Evolutionary conservation across 2,888 invertebrate genomes (phyloP).

Genomic region (Gandaritis pyraliata): DNA sequence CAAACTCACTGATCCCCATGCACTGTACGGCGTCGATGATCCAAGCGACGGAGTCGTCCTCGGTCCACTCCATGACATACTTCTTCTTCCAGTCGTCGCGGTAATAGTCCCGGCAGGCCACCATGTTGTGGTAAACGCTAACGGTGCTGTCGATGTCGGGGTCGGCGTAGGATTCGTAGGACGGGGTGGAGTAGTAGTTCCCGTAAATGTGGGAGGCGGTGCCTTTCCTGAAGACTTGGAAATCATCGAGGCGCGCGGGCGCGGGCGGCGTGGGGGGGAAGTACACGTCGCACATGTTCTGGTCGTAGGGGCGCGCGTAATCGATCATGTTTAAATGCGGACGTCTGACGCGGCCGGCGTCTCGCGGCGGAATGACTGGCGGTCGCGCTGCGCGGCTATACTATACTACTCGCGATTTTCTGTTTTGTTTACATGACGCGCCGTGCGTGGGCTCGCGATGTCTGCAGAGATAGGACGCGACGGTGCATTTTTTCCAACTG

Average conservation of each 20-base stretch:
- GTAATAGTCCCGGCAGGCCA: conserved; percentile 66
- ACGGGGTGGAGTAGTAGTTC: conserved; percentile 67
- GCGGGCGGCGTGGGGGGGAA: conserved; percentile 65
- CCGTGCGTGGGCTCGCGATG: conserved; percentile 37
- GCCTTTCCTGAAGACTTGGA: conserved; percentile 78
- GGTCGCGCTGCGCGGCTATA: conserved; percentile 53
- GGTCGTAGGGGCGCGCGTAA: conserved; percentile 77
- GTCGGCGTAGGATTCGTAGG: conserved; percentile 70
- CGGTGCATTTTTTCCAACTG: conserved; percentile 40
- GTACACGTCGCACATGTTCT: conserved; percentile 76
- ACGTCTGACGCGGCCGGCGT: conserved; percentile 61
- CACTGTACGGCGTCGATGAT: conserved; percentile 68
- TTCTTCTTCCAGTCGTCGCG: conserved; percentile 82
- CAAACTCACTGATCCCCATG: conserved; percentile 69
- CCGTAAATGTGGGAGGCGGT: conserved; percentile 69
- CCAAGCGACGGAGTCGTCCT: conserved; percentile 85
- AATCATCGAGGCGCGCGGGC: conserved; percentile 77
- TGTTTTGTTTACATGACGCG: conserved; percentile 70
- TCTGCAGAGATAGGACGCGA: conserved; percentile 23
- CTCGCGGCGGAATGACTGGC: conserved; percentile 64
- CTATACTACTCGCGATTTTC: conserved; percentile 56
- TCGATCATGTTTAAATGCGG: conserved; percentile 68
- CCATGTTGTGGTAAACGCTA: conserved; percentile 74
- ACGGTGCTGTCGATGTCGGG: conserved; percentile 68
- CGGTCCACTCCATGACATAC: conserved; percentile 80